Evolutionary conservation across 2,113 vertebrate species (phyloP).

Genomic region (Percopsis transmontana): DNA sequence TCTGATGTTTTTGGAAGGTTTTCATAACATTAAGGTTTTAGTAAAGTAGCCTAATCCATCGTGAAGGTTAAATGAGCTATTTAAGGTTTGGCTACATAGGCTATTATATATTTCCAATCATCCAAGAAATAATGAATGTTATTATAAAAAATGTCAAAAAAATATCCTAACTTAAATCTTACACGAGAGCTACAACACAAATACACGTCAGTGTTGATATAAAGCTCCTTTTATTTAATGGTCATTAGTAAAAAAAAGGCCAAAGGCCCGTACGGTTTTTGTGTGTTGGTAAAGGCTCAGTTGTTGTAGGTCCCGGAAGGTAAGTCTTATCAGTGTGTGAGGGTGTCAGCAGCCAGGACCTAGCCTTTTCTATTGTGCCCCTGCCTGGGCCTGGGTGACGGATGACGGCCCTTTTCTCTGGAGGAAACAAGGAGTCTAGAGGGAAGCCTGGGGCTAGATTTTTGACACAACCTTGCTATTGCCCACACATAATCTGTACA

Average conservation of each 20-base stretch:
- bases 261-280: slow-evolving; percentile 58
- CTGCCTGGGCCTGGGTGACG: slow-evolving; percentile 77
- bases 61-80: background rate
- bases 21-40: background rate
- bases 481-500: slow-evolving; percentile 26
- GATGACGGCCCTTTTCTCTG: slow-evolving; percentile 74
- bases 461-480: slow-evolving; percentile 47
- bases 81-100: too few relatives aligned
- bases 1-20: background rate
- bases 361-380: slow-evolving; percentile 75
- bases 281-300: slow-evolving; percentile 60
- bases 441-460: slow-evolving; percentile 57
- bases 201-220: background rate
- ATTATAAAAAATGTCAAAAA: too few relatives aligned
- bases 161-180: background rate
- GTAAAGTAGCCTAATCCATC: too few relatives aligned
- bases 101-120: too few relatives aligned
- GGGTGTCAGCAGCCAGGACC: slow-evolving; percentile 73
- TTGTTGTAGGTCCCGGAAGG: slow-evolving; percentile 74
- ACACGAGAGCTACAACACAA: background rate
- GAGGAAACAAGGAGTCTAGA: slow-evolving; percentile 76
- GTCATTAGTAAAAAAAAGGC: slow-evolving; percentile 45
- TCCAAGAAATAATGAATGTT: too few relatives aligned
- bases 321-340: slow-evolving; percentile 80
- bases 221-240: slow-evolving; percentile 42